These are phyloP conservation scores for Biston betularia DNA, from an alignment of 2,888 invertebrate genomes.

Conservation along the genomic window DNA sequence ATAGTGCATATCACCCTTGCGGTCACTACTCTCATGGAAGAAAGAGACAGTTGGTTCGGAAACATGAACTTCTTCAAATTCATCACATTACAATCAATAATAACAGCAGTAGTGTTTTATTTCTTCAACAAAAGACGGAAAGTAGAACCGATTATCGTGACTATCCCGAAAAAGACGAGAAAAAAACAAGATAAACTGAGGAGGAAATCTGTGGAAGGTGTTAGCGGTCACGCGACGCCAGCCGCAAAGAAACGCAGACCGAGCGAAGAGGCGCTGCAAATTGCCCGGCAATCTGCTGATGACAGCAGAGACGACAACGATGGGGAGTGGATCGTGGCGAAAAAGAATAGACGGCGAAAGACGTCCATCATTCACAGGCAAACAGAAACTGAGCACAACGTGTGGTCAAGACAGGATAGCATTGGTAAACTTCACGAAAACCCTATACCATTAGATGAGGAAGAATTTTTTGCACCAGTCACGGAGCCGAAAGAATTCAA, in stretches of 20 bases:
- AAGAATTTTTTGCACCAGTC: slow-evolving; percentile 82
- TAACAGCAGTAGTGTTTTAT: slow-evolving; percentile 80
- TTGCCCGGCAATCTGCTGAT: slow-evolving; percentile 86
- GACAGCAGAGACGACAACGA: slow-evolving; percentile 80
- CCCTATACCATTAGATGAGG: slow-evolving; percentile 85
- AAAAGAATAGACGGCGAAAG: slow-evolving; percentile 82
- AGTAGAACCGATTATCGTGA: slow-evolving; percentile 64
- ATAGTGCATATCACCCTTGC: slow-evolving; percentile 87
- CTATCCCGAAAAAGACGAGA: slow-evolving; percentile 66
- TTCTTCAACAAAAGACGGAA: slow-evolving; percentile 79
- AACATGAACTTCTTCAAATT: slow-evolving; percentile 86
- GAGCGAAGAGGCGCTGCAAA: slow-evolving; percentile 90
- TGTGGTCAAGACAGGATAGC: slow-evolving; percentile 69
- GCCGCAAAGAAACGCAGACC: slow-evolving; percentile 88
- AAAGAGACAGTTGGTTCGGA: slow-evolving; percentile 88
- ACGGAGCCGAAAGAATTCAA: slow-evolving; percentile 76
- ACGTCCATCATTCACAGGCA: slow-evolving; percentile 73
- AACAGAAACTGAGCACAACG: slow-evolving; percentile 72
- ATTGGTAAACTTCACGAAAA: slow-evolving; percentile 78
- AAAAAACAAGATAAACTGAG: slow-evolving; percentile 78
- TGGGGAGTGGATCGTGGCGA: slow-evolving; percentile 79
- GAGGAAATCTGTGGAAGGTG: slow-evolving; percentile 89
- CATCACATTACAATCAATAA: slow-evolving; percentile 79
- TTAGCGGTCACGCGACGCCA: slow-evolving; percentile 82
- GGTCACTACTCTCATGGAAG: slow-evolving; percentile 86